phyloP scores from a whole-genome alignment of 2,888 invertebrate species.

The Theodoxus fluviatilis region DNA sequence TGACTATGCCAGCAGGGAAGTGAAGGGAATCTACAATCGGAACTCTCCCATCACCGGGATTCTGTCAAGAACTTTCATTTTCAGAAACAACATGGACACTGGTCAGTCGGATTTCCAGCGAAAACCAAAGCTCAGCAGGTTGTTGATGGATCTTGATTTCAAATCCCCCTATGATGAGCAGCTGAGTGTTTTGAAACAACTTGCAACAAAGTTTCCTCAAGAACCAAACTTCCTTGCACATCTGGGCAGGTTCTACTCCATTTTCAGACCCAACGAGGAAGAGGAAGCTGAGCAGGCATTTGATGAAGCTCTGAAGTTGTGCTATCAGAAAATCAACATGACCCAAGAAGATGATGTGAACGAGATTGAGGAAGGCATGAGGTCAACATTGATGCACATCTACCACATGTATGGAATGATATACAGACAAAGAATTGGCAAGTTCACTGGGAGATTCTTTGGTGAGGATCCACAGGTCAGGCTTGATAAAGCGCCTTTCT shows the following conservation, averaged over 20 bases:
- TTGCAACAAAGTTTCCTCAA: conserved; percentile 36
- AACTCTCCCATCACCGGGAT: conserved; percentile 30
- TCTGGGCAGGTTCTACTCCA: conserved; percentile 37
- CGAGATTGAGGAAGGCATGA: conserved; percentile 34
- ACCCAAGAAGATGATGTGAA: not conserved
- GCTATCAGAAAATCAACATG: conserved; percentile 26
- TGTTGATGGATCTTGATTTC: conserved; percentile 35
- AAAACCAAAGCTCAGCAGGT: conserved; percentile 31
- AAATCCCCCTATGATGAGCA: conserved; percentile 36
- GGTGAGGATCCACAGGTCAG: conserved; percentile 27
- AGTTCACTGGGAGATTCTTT: conserved; percentile 30
- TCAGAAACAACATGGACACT: conserved; percentile 36
- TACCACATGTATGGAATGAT: conserved; percentile 43
- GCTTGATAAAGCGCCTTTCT: conserved; percentile 20
- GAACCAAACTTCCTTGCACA: conserved; percentile 40
- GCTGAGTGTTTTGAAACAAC: conserved; percentile 31
- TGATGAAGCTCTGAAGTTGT: conserved; percentile 30
- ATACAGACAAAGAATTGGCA: conserved; percentile 30
- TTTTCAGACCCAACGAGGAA: conserved; percentile 36
- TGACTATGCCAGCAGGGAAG: conserved; percentile 32
- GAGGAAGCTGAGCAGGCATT: conserved; percentile 35
- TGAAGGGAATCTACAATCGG: conserved; percentile 25
- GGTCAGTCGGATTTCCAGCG: conserved; percentile 29
- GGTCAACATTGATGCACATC: conserved; percentile 37
- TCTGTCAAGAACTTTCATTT: conserved; percentile 38